Percentiles rank a stretch among this genome's conserved stretches.
Evolutionary conservation across 2,888 invertebrate genomes (phyloP).

Genomic region (Idaea straminata): DNA sequence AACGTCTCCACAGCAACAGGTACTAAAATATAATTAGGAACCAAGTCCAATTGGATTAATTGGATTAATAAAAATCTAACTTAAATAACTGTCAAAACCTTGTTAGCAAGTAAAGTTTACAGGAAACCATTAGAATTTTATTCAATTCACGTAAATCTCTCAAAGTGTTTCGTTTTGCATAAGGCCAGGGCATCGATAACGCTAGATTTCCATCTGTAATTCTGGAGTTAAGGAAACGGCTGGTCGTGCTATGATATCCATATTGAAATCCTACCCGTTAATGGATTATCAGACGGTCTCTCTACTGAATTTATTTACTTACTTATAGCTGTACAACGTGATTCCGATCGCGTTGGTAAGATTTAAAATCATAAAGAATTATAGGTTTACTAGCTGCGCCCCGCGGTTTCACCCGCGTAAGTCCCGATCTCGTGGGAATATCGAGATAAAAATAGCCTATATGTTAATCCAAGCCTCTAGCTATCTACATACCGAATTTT

Average conservation of each 20-base stretch:
- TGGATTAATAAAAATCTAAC: too few relatives aligned
- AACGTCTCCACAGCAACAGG: too few relatives aligned
- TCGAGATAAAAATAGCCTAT: too few relatives aligned
- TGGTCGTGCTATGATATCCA: background rate
- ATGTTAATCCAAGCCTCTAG: too few relatives aligned
- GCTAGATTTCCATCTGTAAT: slow-evolving; percentile 1
- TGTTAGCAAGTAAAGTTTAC: background rate
- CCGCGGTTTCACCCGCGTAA: too few relatives aligned
- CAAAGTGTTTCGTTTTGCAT: background rate
- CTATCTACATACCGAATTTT: too few relatives aligned
- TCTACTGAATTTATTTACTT: background rate
- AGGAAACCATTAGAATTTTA: background rate
- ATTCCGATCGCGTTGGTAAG: too few relatives aligned
- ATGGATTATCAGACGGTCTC: slow-evolving; percentile 6
- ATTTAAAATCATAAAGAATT: too few relatives aligned
- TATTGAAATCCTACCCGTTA: slow-evolving; percentile 13
- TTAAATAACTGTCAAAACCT: background rate
- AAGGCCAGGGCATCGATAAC: background rate
- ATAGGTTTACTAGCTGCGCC: too few relatives aligned
- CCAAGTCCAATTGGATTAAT: too few relatives aligned
- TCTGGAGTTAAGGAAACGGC: background rate
- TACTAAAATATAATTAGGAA: too few relatives aligned
- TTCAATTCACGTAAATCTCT: background rate
- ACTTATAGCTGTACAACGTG: background rate
- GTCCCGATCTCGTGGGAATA: too few relatives aligned